Evolutionary conservation across 2,888 invertebrate genomes (phyloP).

Genomic region (Dorcus parallelipipedus): DNA sequence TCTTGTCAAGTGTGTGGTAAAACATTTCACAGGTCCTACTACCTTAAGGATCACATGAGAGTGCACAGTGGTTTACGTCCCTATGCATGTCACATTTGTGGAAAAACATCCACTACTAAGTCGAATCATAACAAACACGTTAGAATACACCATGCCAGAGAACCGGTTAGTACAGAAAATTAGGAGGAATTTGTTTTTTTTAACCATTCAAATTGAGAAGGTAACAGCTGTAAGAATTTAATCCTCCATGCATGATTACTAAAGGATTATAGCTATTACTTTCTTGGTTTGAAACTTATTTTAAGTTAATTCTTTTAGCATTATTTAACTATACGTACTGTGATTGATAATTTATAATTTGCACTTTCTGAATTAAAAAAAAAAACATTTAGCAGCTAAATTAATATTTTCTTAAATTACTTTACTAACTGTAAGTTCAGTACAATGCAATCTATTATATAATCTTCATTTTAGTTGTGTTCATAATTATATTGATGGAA

Average conservation of each 20-base stretch:
- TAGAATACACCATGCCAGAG: conserved; percentile 84
- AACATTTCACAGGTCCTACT: conserved; percentile 77
- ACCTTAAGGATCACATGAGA: conserved; percentile 82
- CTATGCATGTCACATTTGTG: conserved; percentile 83
- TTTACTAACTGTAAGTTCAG: too few relatives aligned
- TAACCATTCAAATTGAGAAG: too few relatives aligned
- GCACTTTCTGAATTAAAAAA: too few relatives aligned
- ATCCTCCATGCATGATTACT: too few relatives aligned
- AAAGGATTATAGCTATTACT: too few relatives aligned
- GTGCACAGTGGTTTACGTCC: conserved; percentile 80
- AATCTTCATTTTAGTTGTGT: too few relatives aligned
- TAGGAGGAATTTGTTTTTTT: conserved; percentile 37
- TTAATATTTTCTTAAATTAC: too few relatives aligned
- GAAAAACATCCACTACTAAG: conserved; percentile 84
- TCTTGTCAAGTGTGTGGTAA: conserved; percentile 68
- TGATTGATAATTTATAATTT: conserved; percentile 1
- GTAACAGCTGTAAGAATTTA: too few relatives aligned
- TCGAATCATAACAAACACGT: conserved; percentile 89
- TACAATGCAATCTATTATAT: too few relatives aligned
- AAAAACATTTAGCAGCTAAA: too few relatives aligned
- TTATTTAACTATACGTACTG: conserved; percentile 1
- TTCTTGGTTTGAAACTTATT: too few relatives aligned
- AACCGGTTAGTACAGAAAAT: conserved; percentile 81
- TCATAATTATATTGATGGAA: too few relatives aligned
- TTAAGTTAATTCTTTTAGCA: not conserved